Evolutionary conservation across 2,113 vertebrate species (phyloP).

Genomic region (Copsychus sechellarum): DNA sequence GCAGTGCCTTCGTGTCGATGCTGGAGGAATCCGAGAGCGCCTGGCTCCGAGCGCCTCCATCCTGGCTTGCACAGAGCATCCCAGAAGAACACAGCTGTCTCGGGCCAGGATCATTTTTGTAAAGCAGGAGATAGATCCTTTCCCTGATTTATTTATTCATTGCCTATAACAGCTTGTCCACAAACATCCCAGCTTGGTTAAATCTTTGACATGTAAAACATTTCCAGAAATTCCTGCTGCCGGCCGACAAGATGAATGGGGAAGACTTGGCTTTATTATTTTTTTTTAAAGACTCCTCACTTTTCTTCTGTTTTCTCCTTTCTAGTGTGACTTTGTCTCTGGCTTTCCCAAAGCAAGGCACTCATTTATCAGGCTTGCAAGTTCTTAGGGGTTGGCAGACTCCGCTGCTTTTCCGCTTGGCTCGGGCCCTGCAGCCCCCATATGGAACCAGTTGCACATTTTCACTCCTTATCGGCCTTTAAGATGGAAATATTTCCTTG

Average conservation of each 20-base stretch:
- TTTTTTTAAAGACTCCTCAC: not conserved
- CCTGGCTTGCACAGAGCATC: not conserved
- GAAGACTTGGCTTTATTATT: not conserved
- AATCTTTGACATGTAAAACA: constrained; percentile 31
- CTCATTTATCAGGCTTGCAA: constrained; percentile 61
- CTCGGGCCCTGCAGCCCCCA: constrained; percentile 12
- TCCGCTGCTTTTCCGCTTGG: constrained; percentile 22
- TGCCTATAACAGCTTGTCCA: not conserved
- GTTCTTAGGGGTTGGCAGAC: not conserved
- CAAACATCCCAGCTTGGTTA: constrained; percentile 40
- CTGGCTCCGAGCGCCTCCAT: not conserved
- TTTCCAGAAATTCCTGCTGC: constrained; percentile 39
- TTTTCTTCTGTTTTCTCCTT: constrained; percentile 16
- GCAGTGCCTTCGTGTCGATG: rapidly evolving
- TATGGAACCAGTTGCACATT: constrained; percentile 68
- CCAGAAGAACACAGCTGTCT: not conserved
- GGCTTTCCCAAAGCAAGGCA: not conserved
- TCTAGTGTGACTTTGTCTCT: not conserved
- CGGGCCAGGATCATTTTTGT: not conserved
- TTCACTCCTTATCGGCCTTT: constrained; percentile 64
- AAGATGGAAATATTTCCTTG: constrained; percentile 57
- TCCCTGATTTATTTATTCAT: constrained; percentile 43
- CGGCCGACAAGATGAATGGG: constrained; percentile 26
- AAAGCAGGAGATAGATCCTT: not conserved
- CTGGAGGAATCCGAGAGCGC: rapidly evolving